These are phyloP conservation scores for Triplophysa siluroides DNA, from an alignment of 2,113 vertebrate species.

Conservation along the genomic window DNA sequence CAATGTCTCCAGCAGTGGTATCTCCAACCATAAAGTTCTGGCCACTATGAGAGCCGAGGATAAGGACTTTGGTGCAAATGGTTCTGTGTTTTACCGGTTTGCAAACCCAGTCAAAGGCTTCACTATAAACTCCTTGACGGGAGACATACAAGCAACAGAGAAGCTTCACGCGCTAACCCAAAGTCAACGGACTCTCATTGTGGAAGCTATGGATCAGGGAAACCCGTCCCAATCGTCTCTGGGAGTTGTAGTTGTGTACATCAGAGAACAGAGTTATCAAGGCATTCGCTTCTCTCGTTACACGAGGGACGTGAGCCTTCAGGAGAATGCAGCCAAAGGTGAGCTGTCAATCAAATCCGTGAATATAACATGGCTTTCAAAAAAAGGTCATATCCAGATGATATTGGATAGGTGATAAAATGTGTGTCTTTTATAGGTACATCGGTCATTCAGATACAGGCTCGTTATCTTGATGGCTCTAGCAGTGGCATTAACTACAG, in stretches of 20 bases:
- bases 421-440: constrained; percentile 75
- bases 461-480: constrained; percentile 80
- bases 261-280: constrained; percentile 82
- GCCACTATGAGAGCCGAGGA: constrained; percentile 92
- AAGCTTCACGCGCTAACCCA: constrained; percentile 74
- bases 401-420: neutral
- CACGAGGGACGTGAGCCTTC: constrained; percentile 81
- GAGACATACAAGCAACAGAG: constrained; percentile 86
- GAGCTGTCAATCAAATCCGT: neutral
- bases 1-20: constrained; percentile 79
- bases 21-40: constrained; percentile 76
- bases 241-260: constrained; percentile 86
- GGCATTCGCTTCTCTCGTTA: constrained; percentile 87
- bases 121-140: constrained; percentile 90
- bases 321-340: constrained; percentile 90
- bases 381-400: too few relatives aligned
- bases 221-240: constrained; percentile 87
- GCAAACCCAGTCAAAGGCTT: constrained; percentile 80
- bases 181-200: constrained; percentile 84
- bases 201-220: constrained; percentile 94
- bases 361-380: neutral
- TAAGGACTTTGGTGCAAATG: constrained; percentile 93
- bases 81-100: constrained; percentile 93
- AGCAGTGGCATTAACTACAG: constrained; percentile 86
- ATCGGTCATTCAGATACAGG: constrained; percentile 79